Evolutionary conservation across 2,888 invertebrate species (phyloP).

Genomic region (Eretmocerus hayati): DNA sequence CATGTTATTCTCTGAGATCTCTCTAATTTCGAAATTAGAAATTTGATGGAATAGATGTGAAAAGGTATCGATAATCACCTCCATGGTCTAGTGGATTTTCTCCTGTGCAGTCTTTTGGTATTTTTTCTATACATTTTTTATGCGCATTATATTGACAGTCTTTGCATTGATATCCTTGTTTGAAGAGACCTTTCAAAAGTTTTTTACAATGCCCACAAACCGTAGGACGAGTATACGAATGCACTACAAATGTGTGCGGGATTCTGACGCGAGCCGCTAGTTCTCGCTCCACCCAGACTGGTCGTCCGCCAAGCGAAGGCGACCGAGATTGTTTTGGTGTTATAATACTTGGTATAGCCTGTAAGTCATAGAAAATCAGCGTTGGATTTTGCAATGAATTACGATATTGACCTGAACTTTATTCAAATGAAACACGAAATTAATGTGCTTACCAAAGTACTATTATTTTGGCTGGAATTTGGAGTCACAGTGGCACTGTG

Average conservation of each 20-base stretch:
- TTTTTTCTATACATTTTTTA: conserved; percentile 84
- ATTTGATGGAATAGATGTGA: no score
- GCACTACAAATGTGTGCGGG: conserved; percentile 95
- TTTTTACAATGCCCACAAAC: conserved; percentile 95
- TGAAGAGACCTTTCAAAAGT: conserved; percentile 88
- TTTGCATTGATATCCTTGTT: conserved; percentile 94
- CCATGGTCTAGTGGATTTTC: conserved; percentile 59
- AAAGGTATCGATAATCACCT: conserved; percentile 42
- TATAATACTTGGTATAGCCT: conserved; percentile 42
- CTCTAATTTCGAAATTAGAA: no score
- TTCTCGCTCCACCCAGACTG: conserved; percentile 66
- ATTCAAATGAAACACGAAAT: no score
- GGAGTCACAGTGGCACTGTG: conserved; percentile 42
- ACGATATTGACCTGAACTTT: no score
- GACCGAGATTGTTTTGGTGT: conserved; percentile 59
- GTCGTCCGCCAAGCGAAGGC: conserved; percentile 62
- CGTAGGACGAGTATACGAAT: conserved; percentile 94
- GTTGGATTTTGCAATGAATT: no score
- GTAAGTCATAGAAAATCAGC: no score
- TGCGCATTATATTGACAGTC: conserved; percentile 97
- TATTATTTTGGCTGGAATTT: conserved; percentile 51
- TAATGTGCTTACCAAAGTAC: conserved; percentile 73
- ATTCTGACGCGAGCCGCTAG: conserved; percentile 60
- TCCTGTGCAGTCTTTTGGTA: conserved; percentile 84
- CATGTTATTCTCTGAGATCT: no score